Evolutionary conservation across 2,797 vertebrate genomes (phyloP), one percentile per base, ranked within the genome.

Genomic region (Craterocephalus amniculus): DNA sequence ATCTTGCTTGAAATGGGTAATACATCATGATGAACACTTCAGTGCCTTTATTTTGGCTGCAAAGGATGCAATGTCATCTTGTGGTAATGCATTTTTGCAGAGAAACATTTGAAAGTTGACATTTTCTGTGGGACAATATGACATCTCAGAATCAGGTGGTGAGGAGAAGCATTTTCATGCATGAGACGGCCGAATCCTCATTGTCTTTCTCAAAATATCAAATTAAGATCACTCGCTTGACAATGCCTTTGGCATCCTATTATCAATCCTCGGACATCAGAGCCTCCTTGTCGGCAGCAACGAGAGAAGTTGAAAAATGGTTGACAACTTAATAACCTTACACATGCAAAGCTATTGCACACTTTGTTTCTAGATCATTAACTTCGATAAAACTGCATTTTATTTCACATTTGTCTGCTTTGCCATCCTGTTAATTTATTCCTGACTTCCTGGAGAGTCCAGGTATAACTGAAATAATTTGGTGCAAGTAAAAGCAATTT

Each of bases 291-390:
- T 70, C 79, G 69, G 24, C 54, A 20, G 56, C 76, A 43, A 52
- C 16, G 69, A 83, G 63, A 62, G 74, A 26, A 80, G 27, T 31
- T 76, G 43, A 18, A 67, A 82, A 66, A 56, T n/a, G 1, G 32
- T 4, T 87, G 84, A 79, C 84, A 90, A 52, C 38, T 82, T 79
- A 85, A 84, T 76, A 84, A 65, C 63, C 62, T 86, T 69, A 67
- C 31, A 65, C 34, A 61, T 60, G 29, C 27, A 70, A 78, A 72
- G 56, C 65, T 26, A 54, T 22, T 6, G 63, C 55, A 45, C n/a
- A 16, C 31, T 80, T 74, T 32, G 52, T 38, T 66, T 82, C 49
- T n/a, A 57, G 24, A 74, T 72, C 26, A 67, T 57, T 74, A 22
- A 36, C 43, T 70, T 60, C 18, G 14, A 61, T 3, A 27, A 54